A percentile compares a stretch with the other conserved stretches of the same genome.
Evolutionary conservation across 2,888 invertebrate genomes (phyloP).

Genomic region (Cosmia trapezina): DNA sequence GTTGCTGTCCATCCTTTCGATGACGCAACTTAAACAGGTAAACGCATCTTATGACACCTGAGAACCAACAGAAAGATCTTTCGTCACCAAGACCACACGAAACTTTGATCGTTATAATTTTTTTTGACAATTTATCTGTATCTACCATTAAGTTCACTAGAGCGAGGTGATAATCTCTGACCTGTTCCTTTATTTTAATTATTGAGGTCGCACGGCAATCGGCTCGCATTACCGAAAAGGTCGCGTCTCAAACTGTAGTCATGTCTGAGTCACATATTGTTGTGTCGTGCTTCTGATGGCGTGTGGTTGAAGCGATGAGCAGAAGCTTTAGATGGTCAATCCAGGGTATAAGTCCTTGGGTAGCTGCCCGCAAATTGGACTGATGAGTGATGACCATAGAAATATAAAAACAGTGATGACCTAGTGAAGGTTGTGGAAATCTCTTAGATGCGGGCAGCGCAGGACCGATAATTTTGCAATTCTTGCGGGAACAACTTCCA

Average conservation of each 20-base stretch:
- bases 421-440: no score
- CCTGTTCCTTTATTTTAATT: slow-evolving; percentile 54
- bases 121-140: neutral
- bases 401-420: no score
- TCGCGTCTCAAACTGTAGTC: slow-evolving; percentile 69
- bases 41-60: neutral
- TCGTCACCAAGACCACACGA: neutral
- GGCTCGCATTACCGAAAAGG: slow-evolving; percentile 69
- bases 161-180: slow-evolving; percentile 54
- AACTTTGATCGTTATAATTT: neutral
- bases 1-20: neutral
- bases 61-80: neutral
- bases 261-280: slow-evolving; percentile 73
- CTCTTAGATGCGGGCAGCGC: no score
- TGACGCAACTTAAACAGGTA: neutral
- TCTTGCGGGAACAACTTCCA: no score
- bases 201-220: slow-evolving; percentile 57
- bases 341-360: no score
- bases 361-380: no score
- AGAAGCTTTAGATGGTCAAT: neutral
- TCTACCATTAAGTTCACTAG: slow-evolving; percentile 29
- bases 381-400: no score
- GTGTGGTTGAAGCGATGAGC: slow-evolving; percentile 26
- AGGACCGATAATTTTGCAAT: no score
- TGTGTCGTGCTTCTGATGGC: slow-evolving; percentile 53